These are phyloP conservation scores for Rynchops niger DNA, from an alignment of 2,113 vertebrate species.

Conservation along the genomic window DNA sequence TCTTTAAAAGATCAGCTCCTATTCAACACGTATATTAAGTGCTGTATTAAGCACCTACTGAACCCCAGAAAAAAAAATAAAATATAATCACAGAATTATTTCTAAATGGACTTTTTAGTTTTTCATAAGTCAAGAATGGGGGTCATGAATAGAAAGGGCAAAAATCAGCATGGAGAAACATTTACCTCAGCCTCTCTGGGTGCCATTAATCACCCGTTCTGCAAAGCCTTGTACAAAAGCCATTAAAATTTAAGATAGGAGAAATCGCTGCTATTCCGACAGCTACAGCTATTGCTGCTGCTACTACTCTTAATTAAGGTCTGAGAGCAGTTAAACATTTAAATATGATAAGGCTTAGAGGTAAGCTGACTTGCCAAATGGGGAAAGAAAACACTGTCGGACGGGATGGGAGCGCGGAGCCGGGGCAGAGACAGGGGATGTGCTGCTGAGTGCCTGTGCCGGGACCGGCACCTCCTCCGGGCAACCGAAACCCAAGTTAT, in stretches of 20 bases:
- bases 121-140: neutral
- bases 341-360: conserved; percentile 30
- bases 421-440: neutral
- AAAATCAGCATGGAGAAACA: conserved; percentile 35
- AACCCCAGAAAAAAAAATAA: conserved; percentile 13
- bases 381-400: conserved; percentile 9
- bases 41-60: conserved; percentile 43
- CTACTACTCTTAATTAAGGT: conserved; percentile 61
- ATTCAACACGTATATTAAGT: conserved; percentile 39
- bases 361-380: conserved; percentile 17
- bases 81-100: conserved; percentile 44
- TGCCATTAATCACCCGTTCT: conserved; percentile 56
- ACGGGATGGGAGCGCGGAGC: neutral
- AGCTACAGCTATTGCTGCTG: conserved; percentile 8
- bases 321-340: conserved; percentile 46
- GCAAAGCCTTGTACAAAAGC: conserved; percentile 36
- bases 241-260: conserved; percentile 58
- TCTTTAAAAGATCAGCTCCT: conserved; percentile 31
- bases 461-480: neutral
- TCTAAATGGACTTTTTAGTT: conserved; percentile 47
- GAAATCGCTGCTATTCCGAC: conserved; percentile 26
- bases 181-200: conserved; percentile 39
- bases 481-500: neutral
- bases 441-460: rapidly evolving
- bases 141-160: conserved; percentile 31